Evolutionary conservation across 2,888 invertebrate species (phyloP), one percentile per base, ranked within the genome.

Genomic region (Microctonus aethiopoides): DNA sequence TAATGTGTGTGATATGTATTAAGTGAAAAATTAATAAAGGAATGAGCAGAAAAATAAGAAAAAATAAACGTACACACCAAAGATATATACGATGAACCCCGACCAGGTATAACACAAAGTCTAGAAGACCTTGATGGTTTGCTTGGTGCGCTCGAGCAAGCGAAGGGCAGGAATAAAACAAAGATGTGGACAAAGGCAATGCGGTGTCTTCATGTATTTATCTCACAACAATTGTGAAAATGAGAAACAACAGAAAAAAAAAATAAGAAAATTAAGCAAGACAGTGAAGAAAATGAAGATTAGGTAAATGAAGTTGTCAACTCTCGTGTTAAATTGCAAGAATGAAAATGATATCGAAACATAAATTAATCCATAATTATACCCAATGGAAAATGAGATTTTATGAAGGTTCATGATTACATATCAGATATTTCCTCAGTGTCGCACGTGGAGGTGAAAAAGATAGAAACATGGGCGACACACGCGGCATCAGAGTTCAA

Each of bases 81-180:
- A 39, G 36, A 39, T 34, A 59, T 22, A 34, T 20, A 65, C 54
- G 41, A 65, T 34, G 26, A 65, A 65, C 65, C 56, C 54, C 65
- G 65, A 65, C 65, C 65, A 65, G 41, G 24, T 65, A 56, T 32
- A 57, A 57, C 65, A 56, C 39, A 20, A 16, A 46, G 20, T 56
- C 24, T 32, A 56, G 56, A 22, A 56, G 54, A 26, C 56, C 65
- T 65, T 65, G 65, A 20, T 46, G 4, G 6, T n/a, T 46, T n/a
- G 1, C 51, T 59, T n/a, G n/a, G n/a, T n/a, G 52, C 56, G 56
- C 41, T 39, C 39, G 13, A 32, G n/a, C 29, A 11, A 63, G 52
- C 56, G 65, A 65, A 65, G 56, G 56, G 54, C 65, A 39, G 56
- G 65, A 39, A 36, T 56, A 65, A 65, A 65, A 65, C 65, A 65